Base-by-base conservation (phyloP, 2,888 invertebrate genomes). In the Tholera decimalis region DNA sequence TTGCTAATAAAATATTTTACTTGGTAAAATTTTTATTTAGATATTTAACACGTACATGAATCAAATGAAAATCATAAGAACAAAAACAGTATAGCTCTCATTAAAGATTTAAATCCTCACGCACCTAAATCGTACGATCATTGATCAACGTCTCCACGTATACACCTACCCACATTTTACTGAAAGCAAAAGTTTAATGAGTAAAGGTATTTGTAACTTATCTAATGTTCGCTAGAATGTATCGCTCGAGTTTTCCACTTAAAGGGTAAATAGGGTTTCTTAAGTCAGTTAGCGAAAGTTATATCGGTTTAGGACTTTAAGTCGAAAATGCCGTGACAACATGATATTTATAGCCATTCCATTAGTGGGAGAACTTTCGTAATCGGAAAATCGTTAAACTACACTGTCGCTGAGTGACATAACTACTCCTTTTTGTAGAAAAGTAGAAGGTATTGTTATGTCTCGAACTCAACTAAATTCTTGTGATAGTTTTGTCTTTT, bases 161-260 rank as follows among this genome's bases (percentile, higher is more conserved):
- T n/a, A 18, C 18, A 3, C 51, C 11, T 47, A 18, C 28, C n/a
- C 39, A 37, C n/a, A n/a, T 39, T 41, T 20, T 30, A 65, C 24
- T 43, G 35, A 33, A 56, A 57, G 73, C 57, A 11, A 49, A 73
- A 70, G 33, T 73, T 70, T 49, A 53, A 66, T 39, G 47, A 53
- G 49, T 57, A 53, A 37, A 66, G 53, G 47, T 66, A 57, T 57
- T 66, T n/a, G 20, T 15, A 49, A 49, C 37, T 66, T 57, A 73
- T 43, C 18, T 41, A 39, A 51, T 15, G 30, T 11, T 33, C 11
- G 39, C 46, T 15, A 46, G 47, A 22, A 55, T 64, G 26, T 72
- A 72, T 55, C 15, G 39, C 33, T 28, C 18, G 15, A 70, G 56
- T 73, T 73, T 70, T 37, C 44, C 50, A 24, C 44, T 61, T 62